phyloP scores from a whole-genome alignment of 2,888 invertebrate genomes.

The Drosophila prolongata region DNA sequence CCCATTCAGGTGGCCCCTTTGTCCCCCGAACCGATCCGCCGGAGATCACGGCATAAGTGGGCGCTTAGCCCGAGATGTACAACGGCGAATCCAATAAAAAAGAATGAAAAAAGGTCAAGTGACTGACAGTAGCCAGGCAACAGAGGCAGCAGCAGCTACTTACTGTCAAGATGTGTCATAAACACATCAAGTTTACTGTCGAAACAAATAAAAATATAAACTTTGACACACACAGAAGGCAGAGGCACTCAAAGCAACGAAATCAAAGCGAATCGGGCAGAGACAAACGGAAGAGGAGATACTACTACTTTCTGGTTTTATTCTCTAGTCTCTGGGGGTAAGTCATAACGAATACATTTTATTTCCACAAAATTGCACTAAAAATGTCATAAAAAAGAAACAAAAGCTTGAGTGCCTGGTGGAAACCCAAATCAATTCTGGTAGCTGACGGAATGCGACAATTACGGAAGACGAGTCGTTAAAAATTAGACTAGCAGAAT shows the following conservation, averaged over 20 bases:
- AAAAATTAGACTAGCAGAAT: conserved; percentile 30
- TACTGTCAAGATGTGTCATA: conserved; percentile 80
- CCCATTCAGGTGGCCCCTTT: conserved; percentile 27
- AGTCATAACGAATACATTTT: conserved; percentile 75
- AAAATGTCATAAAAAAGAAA: conserved; percentile 68
- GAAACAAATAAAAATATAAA: conserved; percentile 80
- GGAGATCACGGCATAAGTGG: conserved; percentile 60
- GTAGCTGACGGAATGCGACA: conserved; percentile 82
- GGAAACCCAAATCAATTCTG: conserved; percentile 68
- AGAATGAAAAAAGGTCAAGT: conserved; percentile 76
- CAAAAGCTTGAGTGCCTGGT: conserved; percentile 28
- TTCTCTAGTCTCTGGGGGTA: conserved; percentile 44
- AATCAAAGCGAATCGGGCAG: conserved; percentile 62
- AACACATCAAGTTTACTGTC: conserved; percentile 80
- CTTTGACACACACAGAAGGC: conserved; percentile 67
- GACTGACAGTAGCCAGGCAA: conserved; percentile 65
- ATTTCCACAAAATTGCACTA: conserved; percentile 79
- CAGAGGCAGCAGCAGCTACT: conserved; percentile 55
- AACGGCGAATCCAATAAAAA: conserved; percentile 35
- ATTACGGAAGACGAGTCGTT: conserved; percentile 65
- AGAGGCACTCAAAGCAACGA: conserved; percentile 34
- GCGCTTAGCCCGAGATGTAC: conserved; percentile 48
- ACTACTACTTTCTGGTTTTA: conserved; percentile 31
- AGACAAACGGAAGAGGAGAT: conserved; percentile 38
- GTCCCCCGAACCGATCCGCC: conserved; percentile 3